phyloP scores from a whole-genome alignment of 2,113 vertebrate species.

The Pithys albifrons region DNA sequence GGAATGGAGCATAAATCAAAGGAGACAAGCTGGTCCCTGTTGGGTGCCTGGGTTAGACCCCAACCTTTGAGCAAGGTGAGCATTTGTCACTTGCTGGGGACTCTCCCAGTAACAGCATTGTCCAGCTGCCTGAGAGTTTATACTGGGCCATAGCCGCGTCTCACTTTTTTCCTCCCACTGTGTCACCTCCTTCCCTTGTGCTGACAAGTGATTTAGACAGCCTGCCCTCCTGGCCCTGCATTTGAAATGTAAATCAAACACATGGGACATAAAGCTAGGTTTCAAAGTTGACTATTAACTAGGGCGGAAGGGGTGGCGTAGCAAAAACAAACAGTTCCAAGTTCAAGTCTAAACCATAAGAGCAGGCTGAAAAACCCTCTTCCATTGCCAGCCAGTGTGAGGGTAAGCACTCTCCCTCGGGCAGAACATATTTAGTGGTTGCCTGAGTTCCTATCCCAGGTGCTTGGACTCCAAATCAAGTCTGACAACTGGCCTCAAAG shows the following conservation, averaged over 20 bases:
- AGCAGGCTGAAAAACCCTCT: slow-evolving; percentile 2
- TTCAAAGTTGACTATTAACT: slow-evolving; percentile 70
- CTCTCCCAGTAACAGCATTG: background rate
- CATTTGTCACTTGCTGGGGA: background rate
- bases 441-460: background rate
- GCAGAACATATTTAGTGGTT: background rate
- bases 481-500: background rate
- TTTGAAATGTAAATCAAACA: slow-evolving; percentile 67
- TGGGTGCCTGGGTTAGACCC: background rate
- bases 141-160: background rate
- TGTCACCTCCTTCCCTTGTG: slow-evolving; percentile 61
- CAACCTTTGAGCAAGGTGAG: slow-evolving; percentile 16
- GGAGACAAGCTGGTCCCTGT: slow-evolving; percentile 6
- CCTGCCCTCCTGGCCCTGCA: slow-evolving; percentile 43
- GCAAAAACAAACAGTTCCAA: slow-evolving; percentile 71
- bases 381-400: background rate
- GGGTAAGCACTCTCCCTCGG: background rate
- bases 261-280: slow-evolving; percentile 38
- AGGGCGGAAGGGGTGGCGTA: slow-evolving; percentile 60
- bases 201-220: slow-evolving; percentile 61
- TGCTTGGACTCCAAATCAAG: background rate
- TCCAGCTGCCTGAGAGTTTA: background rate
- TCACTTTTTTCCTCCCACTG: slow-evolving; percentile 38
- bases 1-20: slow-evolving; percentile 24
- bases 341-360: slow-evolving; percentile 63